phyloP scores from a whole-genome alignment of 2,888 invertebrate species.

The Athalia cordata region DNA sequence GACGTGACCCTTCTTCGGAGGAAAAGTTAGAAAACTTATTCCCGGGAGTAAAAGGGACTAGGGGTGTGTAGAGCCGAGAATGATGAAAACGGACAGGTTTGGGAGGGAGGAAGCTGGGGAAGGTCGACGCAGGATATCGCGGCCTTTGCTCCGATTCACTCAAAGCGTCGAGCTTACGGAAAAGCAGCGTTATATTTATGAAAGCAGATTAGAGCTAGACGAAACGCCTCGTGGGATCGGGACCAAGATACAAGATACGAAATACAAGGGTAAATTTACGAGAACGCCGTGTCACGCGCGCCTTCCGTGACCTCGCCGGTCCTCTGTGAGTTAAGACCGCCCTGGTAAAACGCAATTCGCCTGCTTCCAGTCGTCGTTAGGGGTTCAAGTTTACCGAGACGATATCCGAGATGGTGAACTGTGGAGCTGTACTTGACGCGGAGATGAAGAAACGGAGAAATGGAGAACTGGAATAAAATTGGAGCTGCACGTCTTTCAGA shows the following conservation, averaged over 20 bases:
- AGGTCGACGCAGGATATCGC: conserved; percentile 38
- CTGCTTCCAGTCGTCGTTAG: conserved; percentile 9
- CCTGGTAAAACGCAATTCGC: conserved; percentile 24
- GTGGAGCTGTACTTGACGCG: neutral
- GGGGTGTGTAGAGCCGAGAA: conserved; percentile 40
- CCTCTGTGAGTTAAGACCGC: conserved; percentile 40
- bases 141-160: conserved; percentile 42
- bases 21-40: conserved; percentile 42
- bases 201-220: conserved; percentile 45
- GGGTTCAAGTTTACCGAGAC: conserved; percentile 11
- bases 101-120: conserved; percentile 17
- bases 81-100: conserved; percentile 43
- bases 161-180: conserved; percentile 43
- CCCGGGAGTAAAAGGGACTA: conserved; percentile 26
- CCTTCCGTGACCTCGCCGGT: conserved; percentile 37
- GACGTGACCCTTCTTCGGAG: conserved; percentile 36
- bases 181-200: conserved; percentile 44
- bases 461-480: too few relatives aligned
- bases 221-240: conserved; percentile 43
- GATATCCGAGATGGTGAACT: conserved; percentile 1
- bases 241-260: conserved; percentile 44
- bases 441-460: too few relatives aligned
- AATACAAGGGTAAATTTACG: conserved; percentile 44
- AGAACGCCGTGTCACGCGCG: conserved; percentile 44
- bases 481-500: too few relatives aligned